These are phyloP conservation scores for Salmo trutta DNA, from an alignment of 2,797 vertebrate species.

Conservation along the genomic window DNA sequence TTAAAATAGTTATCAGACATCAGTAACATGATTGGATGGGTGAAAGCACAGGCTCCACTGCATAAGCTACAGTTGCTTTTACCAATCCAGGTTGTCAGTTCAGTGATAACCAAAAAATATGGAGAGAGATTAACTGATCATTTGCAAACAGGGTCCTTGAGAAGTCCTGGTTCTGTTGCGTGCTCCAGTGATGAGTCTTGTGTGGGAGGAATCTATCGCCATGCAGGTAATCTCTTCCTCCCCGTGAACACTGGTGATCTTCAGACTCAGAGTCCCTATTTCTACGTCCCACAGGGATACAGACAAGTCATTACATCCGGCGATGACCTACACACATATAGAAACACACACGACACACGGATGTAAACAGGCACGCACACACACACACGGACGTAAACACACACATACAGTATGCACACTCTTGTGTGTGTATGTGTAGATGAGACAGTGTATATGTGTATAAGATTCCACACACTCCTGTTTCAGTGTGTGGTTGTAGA, in stretches of 20 bases:
- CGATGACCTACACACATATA: constrained; percentile 57
- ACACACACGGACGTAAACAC: neutral
- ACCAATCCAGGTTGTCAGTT: too few species aligned
- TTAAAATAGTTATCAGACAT: too few species aligned
- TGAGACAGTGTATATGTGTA: too few species aligned
- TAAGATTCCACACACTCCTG: constrained; percentile 46
- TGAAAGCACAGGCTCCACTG: too few species aligned
- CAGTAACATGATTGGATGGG: too few species aligned
- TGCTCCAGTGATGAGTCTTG: constrained; percentile 67
- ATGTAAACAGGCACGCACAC: neutral
- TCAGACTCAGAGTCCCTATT: constrained; percentile 43
- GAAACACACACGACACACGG: neutral
- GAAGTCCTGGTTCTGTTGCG: constrained; percentile 36
- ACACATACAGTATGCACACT: constrained; percentile 3
- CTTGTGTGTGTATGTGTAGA: neutral
- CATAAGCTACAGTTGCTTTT: too few species aligned
- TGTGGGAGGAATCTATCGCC: constrained; percentile 65
- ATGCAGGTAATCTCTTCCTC: constrained; percentile 67
- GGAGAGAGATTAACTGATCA: too few species aligned
- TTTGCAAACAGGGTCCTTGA: neutral
- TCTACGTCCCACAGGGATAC: constrained; percentile 55
- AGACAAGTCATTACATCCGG: constrained; percentile 60
- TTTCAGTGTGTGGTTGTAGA: constrained; percentile 55
- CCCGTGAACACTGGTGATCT: constrained; percentile 63
- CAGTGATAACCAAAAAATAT: too few species aligned